Conservation (phyloP, 1,140 invertebrate species). For the Pteromalus puparum region DNA sequence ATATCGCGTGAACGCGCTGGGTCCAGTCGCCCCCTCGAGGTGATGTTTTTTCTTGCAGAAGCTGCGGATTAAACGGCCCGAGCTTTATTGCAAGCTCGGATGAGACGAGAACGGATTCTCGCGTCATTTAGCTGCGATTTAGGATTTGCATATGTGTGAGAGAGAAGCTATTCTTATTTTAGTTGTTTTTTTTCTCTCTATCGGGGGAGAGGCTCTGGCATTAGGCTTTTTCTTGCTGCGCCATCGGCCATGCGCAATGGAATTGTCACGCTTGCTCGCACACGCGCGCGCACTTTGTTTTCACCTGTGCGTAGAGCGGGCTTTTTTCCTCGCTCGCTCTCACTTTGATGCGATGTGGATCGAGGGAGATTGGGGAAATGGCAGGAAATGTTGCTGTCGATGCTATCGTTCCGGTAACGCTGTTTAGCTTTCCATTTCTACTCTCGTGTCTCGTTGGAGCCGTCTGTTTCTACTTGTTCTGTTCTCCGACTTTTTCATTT, state of each 20-base stretch:
- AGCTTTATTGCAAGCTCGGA: too few relatives aligned
- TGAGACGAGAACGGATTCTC: neutral
- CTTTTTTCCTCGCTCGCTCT: too few relatives aligned
- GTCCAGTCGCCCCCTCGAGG: neutral
- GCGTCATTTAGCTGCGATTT: neutral
- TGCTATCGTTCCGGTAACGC: too few relatives aligned
- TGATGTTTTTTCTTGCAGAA: neutral
- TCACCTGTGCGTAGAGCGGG: neutral
- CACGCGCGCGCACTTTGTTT: neutral
- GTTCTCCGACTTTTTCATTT: too few relatives aligned
- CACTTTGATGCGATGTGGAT: too few relatives aligned
- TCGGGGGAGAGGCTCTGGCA: neutral
- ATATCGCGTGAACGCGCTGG: neutral
- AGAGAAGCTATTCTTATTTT: neutral
- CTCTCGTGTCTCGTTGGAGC: too few relatives aligned
- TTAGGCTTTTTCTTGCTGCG: neutral
- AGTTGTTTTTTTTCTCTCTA: neutral
- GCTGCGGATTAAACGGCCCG: neutral
- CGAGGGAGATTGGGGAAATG: too few relatives aligned
- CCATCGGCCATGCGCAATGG: constrained; percentile 41
- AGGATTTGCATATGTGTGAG: too few relatives aligned
- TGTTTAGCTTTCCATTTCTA: too few relatives aligned
- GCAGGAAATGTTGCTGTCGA: too few relatives aligned
- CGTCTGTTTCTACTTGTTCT: too few relatives aligned
- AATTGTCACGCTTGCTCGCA: constrained; percentile 1